Evolutionary conservation across 2,797 vertebrate species (phyloP), one percentile per base, ranked within the genome.

Genomic region (Clarias fuscus): DNA sequence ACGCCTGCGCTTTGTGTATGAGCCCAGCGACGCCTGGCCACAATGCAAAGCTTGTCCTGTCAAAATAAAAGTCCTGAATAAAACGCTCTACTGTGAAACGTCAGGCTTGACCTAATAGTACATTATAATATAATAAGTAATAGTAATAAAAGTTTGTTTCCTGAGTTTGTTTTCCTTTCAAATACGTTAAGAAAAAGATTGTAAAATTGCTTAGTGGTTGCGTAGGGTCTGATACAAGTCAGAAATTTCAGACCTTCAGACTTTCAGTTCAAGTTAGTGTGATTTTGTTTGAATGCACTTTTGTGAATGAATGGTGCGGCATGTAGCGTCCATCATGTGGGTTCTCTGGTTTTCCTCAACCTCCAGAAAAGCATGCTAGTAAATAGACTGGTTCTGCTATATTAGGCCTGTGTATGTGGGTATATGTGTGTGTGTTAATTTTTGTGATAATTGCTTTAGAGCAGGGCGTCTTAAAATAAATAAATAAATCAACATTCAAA

Each of bases 61-160:
- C 78, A 80, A 40, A 80, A 80, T 80, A 80, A 80, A 80, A 80
- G 78, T 80, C 59, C 75, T 56, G 1, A 10, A 4, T 3, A 3
- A 22, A 5, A 2, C 18, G 17, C 56, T 15, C 2, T 53, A 27
- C 1, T 56, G 27, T 8, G 5, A n/a, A 53, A 72, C 17, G 33
- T 70, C 67, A 70, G 30, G 30, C 11, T 48, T 11, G 48, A 48
- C 48, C 48, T 48, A 11, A 13, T 8, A 13, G 48, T 48, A 30
- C 30, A 30, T 1, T 30, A 30, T 30, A 30, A 30, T 30, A 30
- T 30, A 30, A 30, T 30, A 30, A 30, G 30, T 1, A 30, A 30
- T 30, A 30, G 30, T 1, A 30, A 30, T 30, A 30, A 30, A 37
- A 37, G 37, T 37, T 48, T 11, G 48, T 11, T 48, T 48, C 48